phyloP scores from a whole-genome alignment of 2,888 invertebrate genomes.

The Himalopsyche kuldschensis region DNA sequence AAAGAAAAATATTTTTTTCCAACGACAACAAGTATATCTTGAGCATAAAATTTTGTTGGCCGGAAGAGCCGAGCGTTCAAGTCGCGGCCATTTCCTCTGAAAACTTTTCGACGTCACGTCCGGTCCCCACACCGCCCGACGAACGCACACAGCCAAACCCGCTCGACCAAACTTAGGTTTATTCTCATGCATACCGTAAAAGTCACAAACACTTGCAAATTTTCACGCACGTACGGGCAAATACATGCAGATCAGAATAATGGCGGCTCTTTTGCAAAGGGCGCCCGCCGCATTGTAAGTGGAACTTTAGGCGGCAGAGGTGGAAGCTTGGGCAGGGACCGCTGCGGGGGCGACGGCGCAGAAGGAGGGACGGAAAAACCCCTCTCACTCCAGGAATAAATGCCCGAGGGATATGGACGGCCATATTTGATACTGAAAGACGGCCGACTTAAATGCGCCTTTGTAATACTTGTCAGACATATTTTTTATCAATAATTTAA shows the following conservation, averaged over 20 bases:
- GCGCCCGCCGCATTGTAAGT: slow-evolving; percentile 9
- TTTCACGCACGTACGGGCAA: neutral
- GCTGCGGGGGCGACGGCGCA: neutral
- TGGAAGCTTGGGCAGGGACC: neutral
- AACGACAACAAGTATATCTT: neutral
- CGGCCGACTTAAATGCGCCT: neutral
- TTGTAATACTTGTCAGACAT: neutral
- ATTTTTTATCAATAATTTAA: no score
- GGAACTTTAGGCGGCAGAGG: slow-evolving; percentile 2
- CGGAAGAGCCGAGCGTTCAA: neutral
- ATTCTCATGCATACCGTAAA: neutral
- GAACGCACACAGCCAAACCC: slow-evolving; percentile 9
- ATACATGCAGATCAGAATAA: slow-evolving; percentile 24
- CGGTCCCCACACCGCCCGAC: neutral
- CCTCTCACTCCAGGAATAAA: neutral
- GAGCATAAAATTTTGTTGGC: neutral
- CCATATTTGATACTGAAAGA: slow-evolving; percentile 18
- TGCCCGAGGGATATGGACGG: neutral
- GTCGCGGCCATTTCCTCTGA: neutral
- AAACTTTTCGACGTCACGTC: slow-evolving; percentile 1
- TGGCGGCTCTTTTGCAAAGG: slow-evolving; percentile 34
- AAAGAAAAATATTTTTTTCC: neutral
- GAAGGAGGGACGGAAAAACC: neutral
- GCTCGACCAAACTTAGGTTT: neutral
- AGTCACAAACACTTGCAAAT: slow-evolving; percentile 4